Percentiles rank a stretch among this genome's conserved stretches.
Conservation (phyloP, 2,113 vertebrate genomes). For the Litocranius walleri region DNA sequence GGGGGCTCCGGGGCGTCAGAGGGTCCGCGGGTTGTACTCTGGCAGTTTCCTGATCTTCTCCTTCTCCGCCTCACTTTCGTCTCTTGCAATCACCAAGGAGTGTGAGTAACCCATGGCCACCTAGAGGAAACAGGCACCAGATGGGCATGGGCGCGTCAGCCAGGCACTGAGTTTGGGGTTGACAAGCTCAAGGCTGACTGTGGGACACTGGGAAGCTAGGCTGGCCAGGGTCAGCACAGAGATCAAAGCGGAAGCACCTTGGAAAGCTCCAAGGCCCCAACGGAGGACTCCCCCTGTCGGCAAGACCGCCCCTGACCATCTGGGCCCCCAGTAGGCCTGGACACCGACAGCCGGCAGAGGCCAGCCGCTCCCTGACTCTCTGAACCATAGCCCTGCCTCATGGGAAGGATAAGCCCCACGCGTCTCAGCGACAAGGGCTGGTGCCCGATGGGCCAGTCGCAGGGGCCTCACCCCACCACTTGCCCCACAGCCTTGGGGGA, state of each 20-base stretch:
- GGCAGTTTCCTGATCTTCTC: conserved; percentile 93
- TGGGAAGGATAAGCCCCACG: not conserved
- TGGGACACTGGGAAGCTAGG: rapidly evolving
- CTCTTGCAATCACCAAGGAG: conserved; percentile 90
- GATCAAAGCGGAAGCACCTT: not conserved
- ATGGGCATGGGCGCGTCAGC: rapidly evolving
- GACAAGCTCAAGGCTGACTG: rapidly evolving
- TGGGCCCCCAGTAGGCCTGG: not conserved
- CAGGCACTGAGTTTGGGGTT: not conserved
- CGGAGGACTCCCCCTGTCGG: rapidly evolving
- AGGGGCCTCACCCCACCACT: not conserved
- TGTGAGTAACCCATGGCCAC: conserved; percentile 95
- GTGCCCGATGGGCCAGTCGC: not conserved
- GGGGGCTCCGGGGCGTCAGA: conserved; percentile 78
- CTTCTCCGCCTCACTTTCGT: conserved; percentile 88
- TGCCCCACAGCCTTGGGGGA: not conserved
- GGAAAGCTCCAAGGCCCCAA: not conserved
- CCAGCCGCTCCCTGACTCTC: rapidly evolving
- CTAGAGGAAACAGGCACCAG: conserved; percentile 64
- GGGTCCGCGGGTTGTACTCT: conserved; percentile 95
- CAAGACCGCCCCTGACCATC: rapidly evolving
- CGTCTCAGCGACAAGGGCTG: not conserved
- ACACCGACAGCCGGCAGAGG: rapidly evolving
- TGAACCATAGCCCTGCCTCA: not conserved
- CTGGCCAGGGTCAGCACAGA: rapidly evolving